phyloP scores from a whole-genome alignment of 2,797 vertebrate species.

The Eulemur rubriventer region DNA sequence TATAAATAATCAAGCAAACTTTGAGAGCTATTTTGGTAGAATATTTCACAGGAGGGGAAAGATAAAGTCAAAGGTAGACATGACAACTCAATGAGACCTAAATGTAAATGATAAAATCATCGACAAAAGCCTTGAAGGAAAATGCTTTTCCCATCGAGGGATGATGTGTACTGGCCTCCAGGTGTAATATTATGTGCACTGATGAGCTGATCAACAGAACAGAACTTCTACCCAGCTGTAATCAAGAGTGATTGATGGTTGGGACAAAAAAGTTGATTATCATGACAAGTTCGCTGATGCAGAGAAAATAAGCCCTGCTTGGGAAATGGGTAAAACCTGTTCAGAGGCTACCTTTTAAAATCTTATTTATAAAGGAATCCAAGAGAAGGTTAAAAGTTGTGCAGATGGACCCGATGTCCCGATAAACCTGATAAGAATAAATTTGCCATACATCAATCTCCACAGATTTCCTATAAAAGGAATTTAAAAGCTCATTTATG shows the following conservation, averaged over 20 bases:
- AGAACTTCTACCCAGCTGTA: constrained; percentile 86
- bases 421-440: constrained; percentile 58
- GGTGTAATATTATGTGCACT: constrained; percentile 87
- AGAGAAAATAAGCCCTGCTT: constrained; percentile 87
- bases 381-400: constrained; percentile 74
- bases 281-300: constrained; percentile 86
- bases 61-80: constrained; percentile 72
- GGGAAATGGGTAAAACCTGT: constrained; percentile 84
- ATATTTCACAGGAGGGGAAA: constrained; percentile 73
- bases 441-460: constrained; percentile 50
- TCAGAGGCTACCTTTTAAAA: constrained; percentile 79
- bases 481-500: constrained; percentile 36
- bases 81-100: constrained; percentile 72
- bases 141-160: constrained; percentile 73
- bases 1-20: constrained; percentile 59
- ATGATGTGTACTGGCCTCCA: constrained; percentile 86
- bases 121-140: constrained; percentile 80
- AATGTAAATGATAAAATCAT: constrained; percentile 80
- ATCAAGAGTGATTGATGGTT: constrained; percentile 89
- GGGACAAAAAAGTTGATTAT: constrained; percentile 90
- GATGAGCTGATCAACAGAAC: constrained; percentile 88
- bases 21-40: constrained; percentile 62
- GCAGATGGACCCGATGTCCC: constrained; percentile 39
- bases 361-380: constrained; percentile 71
- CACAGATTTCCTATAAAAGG: constrained; percentile 20